Base-by-base conservation (phyloP, 2,113 vertebrate genomes). In the Xiphophorus couchianus region DNA sequence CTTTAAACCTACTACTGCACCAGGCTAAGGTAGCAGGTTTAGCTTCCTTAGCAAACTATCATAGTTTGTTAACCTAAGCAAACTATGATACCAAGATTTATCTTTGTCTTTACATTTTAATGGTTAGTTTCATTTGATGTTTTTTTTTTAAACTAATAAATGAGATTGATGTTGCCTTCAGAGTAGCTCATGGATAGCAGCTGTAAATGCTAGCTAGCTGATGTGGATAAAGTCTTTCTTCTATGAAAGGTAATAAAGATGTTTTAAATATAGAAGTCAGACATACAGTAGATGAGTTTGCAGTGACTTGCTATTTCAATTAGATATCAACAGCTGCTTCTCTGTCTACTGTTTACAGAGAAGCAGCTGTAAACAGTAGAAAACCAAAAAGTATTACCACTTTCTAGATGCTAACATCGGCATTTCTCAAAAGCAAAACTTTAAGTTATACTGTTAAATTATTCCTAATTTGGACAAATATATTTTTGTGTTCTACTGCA, bases 371-470 rank as follows among this genome's bases (percentile, higher is more conserved):
- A 28, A 28, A 28, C 28, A 28, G 28, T 28, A 28, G 28, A 28
- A 28, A 28, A 28, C 28, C 28, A 28, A 1, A 28, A 28, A 28
- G 58, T 84, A 73, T 82, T 81, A 28, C 5, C 37, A 48, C 72
- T 77, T 70, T 88, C 62, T 83, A 68, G 69, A 77, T 83, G 71
- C 31, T 37, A 37, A 37, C 10, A 37, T 37, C 35, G 11, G 10
- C 35, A 37, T 37, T 37, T 15, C 63, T 1, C 74, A 64, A 65
- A 72, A 37, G 33, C 29, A 72, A 77, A 83, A 58, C 29, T 4
- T 78, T 30, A 86, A 91, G 71, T 88, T 91, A 84, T 84, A 72
- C 67, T 85, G 67, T 80, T 94, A 93, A 94, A 93, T 94, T 92
- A 94, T 93, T 94, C 63, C 78, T 12, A 54, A 72, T 82, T 83